Evolutionary conservation across 2,113 vertebrate genomes (phyloP), one percentile per base, ranked within the genome.

Genomic region (Gymnocephalus cernua): DNA sequence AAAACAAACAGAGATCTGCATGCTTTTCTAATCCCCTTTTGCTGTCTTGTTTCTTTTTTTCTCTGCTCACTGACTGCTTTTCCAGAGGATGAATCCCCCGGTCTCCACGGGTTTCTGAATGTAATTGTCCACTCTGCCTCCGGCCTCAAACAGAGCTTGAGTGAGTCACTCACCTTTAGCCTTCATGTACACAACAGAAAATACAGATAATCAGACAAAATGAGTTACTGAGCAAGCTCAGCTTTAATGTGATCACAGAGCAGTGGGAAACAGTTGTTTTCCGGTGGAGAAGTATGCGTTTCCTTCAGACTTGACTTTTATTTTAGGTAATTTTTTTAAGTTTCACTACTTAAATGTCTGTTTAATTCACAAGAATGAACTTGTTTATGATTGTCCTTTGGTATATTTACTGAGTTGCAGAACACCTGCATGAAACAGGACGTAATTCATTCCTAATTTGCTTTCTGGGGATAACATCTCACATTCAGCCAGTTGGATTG

Each of bases 81-180:
- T 89, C n/a, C 93, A 99, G 98, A 99, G 91, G 97, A 99, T 15
- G 98, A 99, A 79, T 95, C 96, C 67, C 93, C 96, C 0, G 98
- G 98, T 59, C 97, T 99, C 50, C 97, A 96, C 4, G 98, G 98
- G 35, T 99, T 99, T 92, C 94, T 99, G 93, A 98, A 99, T 66
- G 97, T 99, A 90, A 99, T 99, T 45, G 96, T 99, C 90, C 98
- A 99, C 90, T 99, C 98, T 6, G 98, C 98, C 86, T 96, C 94
- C 0, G 98, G 98, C 89, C 97, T 99, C 93, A 98, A 98, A 89
- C 98, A 99, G 93, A 99, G 97, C 85, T 96, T 97, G 86, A 99
- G 98, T 99, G 94, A 96, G 97, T 96, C 79, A 62, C 63, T 78
- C 50, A 65, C 50, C 59, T 80, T 85, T 65, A 79, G 63, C 71